Conservation (phyloP, 2,888 invertebrate species). For the Drosophila rellima region DNA sequence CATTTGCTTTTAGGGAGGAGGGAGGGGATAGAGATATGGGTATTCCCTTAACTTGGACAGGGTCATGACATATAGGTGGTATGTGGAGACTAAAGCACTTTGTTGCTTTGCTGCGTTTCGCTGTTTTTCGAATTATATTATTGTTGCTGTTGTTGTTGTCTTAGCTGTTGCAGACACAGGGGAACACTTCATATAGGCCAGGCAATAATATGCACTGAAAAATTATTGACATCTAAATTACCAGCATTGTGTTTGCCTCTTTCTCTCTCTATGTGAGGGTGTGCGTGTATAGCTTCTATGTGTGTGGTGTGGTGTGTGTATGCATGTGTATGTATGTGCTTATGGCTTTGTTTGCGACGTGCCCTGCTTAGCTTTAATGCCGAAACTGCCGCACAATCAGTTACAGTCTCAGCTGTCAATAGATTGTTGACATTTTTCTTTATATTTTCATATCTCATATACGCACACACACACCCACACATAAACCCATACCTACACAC, state of each 20-base stretch:
- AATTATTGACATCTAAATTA: slow-evolving; percentile 79
- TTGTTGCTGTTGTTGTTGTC: slow-evolving; percentile 25
- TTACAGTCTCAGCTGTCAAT: slow-evolving; percentile 83
- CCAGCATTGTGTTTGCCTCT: slow-evolving; percentile 42
- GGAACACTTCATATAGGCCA: slow-evolving; percentile 45
- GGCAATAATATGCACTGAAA: slow-evolving; percentile 67
- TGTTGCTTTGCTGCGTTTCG: slow-evolving; percentile 23
- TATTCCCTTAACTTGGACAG: background rate
- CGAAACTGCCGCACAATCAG: slow-evolving; percentile 74
- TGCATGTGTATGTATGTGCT: slow-evolving; percentile 45
- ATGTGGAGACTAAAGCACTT: background rate
- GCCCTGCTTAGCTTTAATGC: slow-evolving; percentile 72
- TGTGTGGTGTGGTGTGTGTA: slow-evolving; percentile 21
- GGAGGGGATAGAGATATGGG: background rate
- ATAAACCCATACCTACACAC: slow-evolving; percentile 8
- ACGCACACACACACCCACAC: slow-evolving; percentile 41
- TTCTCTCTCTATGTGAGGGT: slow-evolving; percentile 9
- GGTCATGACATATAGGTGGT: background rate
- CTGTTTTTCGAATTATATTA: slow-evolving; percentile 44
- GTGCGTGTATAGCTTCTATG: slow-evolving; percentile 43
- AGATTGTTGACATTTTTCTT: slow-evolving; percentile 82
- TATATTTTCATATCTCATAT: slow-evolving; percentile 69
- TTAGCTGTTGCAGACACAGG: slow-evolving; percentile 21
- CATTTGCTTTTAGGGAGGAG: background rate
- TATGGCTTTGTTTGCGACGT: slow-evolving; percentile 78